Conservation (phyloP, 2,888 invertebrate genomes). For the Blera fallax region DNA sequence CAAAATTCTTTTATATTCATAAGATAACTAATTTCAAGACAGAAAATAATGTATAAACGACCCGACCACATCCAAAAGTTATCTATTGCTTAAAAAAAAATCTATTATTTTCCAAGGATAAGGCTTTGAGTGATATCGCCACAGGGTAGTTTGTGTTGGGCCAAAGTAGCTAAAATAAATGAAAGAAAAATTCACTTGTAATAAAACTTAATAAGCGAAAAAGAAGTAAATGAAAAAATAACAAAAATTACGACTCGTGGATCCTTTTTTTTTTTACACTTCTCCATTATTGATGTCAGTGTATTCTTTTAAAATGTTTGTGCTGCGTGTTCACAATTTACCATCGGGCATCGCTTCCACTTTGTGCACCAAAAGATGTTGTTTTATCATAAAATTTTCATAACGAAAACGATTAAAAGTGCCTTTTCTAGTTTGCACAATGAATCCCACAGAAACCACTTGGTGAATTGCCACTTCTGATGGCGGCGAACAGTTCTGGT, state of each 20-base stretch:
- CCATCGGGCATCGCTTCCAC: slow-evolving; percentile 12
- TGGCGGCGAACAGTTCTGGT: neutral
- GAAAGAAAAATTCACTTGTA: slow-evolving; percentile 10
- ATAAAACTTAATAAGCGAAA: slow-evolving; percentile 8
- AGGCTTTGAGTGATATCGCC: slow-evolving; percentile 9
- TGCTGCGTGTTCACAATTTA: slow-evolving; percentile 25
- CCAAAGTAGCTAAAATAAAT: slow-evolving; percentile 1
- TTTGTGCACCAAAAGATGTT: slow-evolving; percentile 41
- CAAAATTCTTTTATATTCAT: slow-evolving; percentile 1
- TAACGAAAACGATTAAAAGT: slow-evolving; percentile 41
- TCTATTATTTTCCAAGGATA: slow-evolving; percentile 17
- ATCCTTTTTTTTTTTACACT: slow-evolving; percentile 23
- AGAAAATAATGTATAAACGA: neutral
- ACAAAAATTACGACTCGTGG: slow-evolving; percentile 3
- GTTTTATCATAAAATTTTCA: slow-evolving; percentile 44
- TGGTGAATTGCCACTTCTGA: slow-evolving; percentile 23
- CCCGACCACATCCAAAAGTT: slow-evolving; percentile 3
- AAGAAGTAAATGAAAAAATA: neutral
- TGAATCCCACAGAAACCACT: slow-evolving; percentile 50
- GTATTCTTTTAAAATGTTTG: slow-evolving; percentile 12
- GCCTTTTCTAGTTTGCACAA: slow-evolving; percentile 40
- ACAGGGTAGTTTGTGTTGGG: slow-evolving; percentile 2
- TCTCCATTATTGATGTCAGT: slow-evolving; percentile 25
- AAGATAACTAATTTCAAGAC: slow-evolving; percentile 8
- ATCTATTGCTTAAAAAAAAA: neutral